A percentile compares a stretch with the other conserved stretches of the same genome.
Conservation (phyloP, 2,113 vertebrate genomes). For the cat (Felis catus) region F.catus_Fca126_mat1.0 CM031417.1:15046001-15046500, state of each 20-base stretch:
- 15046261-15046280: neutral
- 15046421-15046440: neutral
- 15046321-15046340: neutral
- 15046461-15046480: neutral
- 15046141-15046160: neutral
- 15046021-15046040: neutral
- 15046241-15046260: neutral
- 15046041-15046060: neutral
- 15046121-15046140: neutral
- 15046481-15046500: neutral
- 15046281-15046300: neutral
- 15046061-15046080: neutral
- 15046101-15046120: neutral
- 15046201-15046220: neutral
- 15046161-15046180: neutral
- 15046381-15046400: too few relatives aligned
- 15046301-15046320: neutral
- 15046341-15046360: neutral
- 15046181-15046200: neutral
- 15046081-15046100: neutral
- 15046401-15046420: too few relatives aligned
- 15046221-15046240: neutral
- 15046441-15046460: neutral
- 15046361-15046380: neutral
- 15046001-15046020: too few relatives aligned